These are phyloP conservation scores for Pyrocephalus nanus DNA, from an alignment of 2,797 vertebrate genomes.

Conservation along the genomic window DNA sequence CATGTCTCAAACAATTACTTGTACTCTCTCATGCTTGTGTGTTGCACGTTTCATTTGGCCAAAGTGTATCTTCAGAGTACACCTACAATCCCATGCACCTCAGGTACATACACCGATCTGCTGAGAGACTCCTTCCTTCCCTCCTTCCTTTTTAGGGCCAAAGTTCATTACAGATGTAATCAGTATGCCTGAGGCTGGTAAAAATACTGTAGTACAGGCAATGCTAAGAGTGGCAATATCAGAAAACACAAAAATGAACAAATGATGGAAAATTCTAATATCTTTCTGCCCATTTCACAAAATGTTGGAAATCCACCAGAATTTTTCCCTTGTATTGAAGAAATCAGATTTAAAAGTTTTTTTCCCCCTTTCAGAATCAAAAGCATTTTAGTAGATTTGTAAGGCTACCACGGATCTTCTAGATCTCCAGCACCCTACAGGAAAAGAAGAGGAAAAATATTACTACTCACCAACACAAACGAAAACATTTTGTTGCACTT, in stretches of 20 bases:
- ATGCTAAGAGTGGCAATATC: conserved; percentile 81
- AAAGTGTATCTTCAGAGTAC: conserved; percentile 76
- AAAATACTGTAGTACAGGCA: conserved; percentile 82
- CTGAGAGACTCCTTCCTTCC: conserved; percentile 72
- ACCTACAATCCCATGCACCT: conserved; percentile 75
- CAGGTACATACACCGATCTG: conserved; percentile 71
- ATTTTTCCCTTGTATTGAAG: conserved; percentile 83
- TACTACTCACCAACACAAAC: conserved; percentile 71
- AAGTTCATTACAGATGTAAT: conserved; percentile 75
- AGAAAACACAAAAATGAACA: conserved; percentile 82
- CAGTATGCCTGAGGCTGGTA: conserved; percentile 77
- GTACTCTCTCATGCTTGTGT: conserved; percentile 68
- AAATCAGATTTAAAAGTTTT: conserved; percentile 82
- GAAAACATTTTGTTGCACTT: conserved; percentile 49
- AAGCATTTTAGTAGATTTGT: conserved; percentile 88
- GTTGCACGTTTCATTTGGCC: conserved; percentile 67
- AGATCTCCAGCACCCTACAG: conserved; percentile 92
- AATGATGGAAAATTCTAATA: conserved; percentile 83
- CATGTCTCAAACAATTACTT: conserved; percentile 72
- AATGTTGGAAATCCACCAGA: conserved; percentile 84
- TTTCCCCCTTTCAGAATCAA: conserved; percentile 85
- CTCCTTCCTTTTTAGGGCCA: conserved; percentile 72
- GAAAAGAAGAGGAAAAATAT: conserved; percentile 80
- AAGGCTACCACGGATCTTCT: conserved; percentile 97
- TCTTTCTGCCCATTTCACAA: conserved; percentile 83